A percentile compares a stretch with the other conserved stretches of the same genome.
These are phyloP conservation scores for Cliona cf. orientalis DNA, from an alignment of 37 sponge, comb jelly and placozoan genomes.

Conservation along the genomic window DNA sequence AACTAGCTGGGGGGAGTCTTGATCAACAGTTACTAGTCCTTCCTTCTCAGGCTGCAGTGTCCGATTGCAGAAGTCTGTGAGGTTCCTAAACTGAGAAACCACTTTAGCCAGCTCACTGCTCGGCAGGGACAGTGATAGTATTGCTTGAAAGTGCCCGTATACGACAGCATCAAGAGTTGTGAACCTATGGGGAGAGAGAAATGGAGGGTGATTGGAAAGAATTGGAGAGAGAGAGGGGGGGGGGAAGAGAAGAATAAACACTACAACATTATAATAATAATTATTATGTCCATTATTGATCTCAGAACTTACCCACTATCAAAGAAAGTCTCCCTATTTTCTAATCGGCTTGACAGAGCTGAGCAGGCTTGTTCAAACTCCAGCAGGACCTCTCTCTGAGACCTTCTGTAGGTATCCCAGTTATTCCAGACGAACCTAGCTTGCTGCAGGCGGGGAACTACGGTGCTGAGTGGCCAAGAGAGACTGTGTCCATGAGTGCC, in stretches of 20 bases:
- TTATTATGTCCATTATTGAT: too few relatives aligned
- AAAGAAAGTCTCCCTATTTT: neutral
- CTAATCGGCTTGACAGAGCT: neutral
- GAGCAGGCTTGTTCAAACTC: neutral
- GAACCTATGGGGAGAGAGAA: neutral
- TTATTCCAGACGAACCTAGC: neutral
- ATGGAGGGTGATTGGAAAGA: too few relatives aligned
- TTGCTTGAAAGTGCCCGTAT: conserved; percentile 3
- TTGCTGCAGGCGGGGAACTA: neutral
- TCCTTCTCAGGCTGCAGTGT: neutral
- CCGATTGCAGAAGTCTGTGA: neutral
- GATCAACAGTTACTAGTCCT: too few relatives aligned
- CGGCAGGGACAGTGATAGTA: neutral
- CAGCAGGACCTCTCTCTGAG: neutral
- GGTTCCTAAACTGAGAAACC: neutral
- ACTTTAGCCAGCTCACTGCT: neutral
- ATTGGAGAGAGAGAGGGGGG: too few relatives aligned
- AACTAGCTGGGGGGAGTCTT: too few relatives aligned
- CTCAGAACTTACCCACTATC: conserved; percentile 5
- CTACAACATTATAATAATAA: too few relatives aligned
- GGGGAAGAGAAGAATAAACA: too few relatives aligned
- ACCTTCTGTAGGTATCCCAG: neutral
- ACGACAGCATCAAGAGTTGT: conserved; percentile 7
- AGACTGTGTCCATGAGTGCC: neutral
- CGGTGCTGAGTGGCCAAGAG: neutral